phyloP scores from a whole-genome alignment of 2,888 invertebrate species.

The Chesias legatella region DNA sequence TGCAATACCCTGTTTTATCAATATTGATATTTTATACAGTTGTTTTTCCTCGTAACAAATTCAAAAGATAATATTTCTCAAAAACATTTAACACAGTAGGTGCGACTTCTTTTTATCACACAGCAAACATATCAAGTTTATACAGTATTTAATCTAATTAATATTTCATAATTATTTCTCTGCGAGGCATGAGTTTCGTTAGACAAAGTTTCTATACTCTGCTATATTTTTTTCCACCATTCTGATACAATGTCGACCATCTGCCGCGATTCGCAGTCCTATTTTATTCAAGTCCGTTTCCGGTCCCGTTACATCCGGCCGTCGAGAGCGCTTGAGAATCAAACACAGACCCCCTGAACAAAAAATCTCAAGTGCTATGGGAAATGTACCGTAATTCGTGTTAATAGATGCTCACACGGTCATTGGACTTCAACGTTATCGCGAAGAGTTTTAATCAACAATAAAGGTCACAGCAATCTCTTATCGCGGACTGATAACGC shows the following conservation, averaged over 20 bases:
- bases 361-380: constrained; percentile 41
- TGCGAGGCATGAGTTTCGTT: too few species aligned
- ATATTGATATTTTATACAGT: too few species aligned
- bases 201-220: constrained; percentile 36
- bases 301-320: constrained; percentile 72
- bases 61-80: too few species aligned
- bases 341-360: constrained; percentile 43
- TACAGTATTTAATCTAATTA: too few species aligned
- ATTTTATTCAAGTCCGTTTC: constrained; percentile 60
- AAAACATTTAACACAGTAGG: too few species aligned
- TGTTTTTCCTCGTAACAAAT: too few species aligned
- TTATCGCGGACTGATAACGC: constrained; percentile 68
- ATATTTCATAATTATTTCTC: too few species aligned
- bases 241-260: constrained; percentile 50
- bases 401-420: constrained; percentile 55
- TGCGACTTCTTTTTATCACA: too few species aligned
- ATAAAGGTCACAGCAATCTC: constrained; percentile 72
- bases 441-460: constrained; percentile 61
- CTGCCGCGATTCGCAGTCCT: constrained; percentile 55
- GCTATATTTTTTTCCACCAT: constrained; percentile 42
- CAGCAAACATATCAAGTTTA: too few species aligned
- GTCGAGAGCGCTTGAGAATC: constrained; percentile 60
- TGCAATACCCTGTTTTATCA: too few species aligned
- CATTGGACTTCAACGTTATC: constrained; percentile 71
- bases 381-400: constrained; percentile 36